phyloP scores from a whole-genome alignment of 2,888 invertebrate species.

The Athalia circularis region DNA sequence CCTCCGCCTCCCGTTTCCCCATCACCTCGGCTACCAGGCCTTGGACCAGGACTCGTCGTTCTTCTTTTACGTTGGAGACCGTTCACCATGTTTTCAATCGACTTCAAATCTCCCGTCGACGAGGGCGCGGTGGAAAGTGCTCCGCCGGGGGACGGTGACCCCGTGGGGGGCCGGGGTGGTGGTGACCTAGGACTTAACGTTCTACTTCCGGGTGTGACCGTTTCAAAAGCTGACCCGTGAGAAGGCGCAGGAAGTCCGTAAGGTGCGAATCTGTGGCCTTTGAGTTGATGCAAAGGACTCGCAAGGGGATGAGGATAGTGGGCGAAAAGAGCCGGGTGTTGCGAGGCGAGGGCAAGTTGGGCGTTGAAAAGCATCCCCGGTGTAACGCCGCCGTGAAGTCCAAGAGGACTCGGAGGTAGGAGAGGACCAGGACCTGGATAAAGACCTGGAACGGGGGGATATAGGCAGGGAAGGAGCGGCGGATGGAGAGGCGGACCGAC shows the following conservation, averaged over 20 bases:
- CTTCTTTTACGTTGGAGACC: slow-evolving; percentile 89
- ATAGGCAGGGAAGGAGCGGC: slow-evolving; percentile 93
- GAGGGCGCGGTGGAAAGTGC: slow-evolving; percentile 75
- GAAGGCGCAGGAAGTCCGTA: slow-evolving; percentile 88
- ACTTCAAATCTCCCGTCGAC: slow-evolving; percentile 90
- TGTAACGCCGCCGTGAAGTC: slow-evolving; percentile 83
- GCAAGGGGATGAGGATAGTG: slow-evolving; percentile 84
- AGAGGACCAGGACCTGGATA: slow-evolving; percentile 84
- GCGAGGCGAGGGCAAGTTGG: slow-evolving; percentile 88
- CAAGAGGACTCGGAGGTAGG: slow-evolving; percentile 82
- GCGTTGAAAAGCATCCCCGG: slow-evolving; percentile 92
- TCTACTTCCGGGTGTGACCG: slow-evolving; percentile 87
- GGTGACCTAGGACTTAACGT: slow-evolving; percentile 80
- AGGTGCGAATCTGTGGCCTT: slow-evolving; percentile 90
- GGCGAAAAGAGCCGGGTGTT: slow-evolving; percentile 85
- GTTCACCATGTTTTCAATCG: slow-evolving; percentile 98
- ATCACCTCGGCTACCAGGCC: slow-evolving; percentile 66
- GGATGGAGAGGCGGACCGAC: slow-evolving; percentile 96
- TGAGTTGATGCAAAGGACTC: slow-evolving; percentile 81
- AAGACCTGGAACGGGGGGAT: slow-evolving; percentile 86
- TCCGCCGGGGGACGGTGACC: slow-evolving; percentile 77
- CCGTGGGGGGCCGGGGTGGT: slow-evolving; percentile 77
- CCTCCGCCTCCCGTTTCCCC: slow-evolving; percentile 66
- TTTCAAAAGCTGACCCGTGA: slow-evolving; percentile 91
- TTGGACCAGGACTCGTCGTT: slow-evolving; percentile 61